Evolutionary conservation across 2,888 invertebrate genomes (phyloP).

Genomic region (Phrixothrix hirtus): DNA sequence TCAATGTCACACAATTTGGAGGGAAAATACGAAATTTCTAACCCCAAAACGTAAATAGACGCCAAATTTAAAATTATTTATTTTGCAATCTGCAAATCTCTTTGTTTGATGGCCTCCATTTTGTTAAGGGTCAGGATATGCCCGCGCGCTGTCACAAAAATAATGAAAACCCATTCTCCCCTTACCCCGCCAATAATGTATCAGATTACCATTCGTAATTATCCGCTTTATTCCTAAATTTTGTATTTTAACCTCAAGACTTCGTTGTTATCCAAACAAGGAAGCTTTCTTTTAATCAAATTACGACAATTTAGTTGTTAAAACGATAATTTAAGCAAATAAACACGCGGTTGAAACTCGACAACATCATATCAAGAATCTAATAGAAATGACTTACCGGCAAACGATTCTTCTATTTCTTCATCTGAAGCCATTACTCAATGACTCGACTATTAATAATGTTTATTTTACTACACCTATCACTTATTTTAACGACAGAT

Average conservation of each 20-base stretch:
- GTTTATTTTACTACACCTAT: constrained; percentile 6
- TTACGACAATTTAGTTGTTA: constrained; percentile 5
- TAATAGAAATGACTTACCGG: constrained; percentile 68
- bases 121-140: constrained; percentile 76
- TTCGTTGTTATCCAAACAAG: background rate
- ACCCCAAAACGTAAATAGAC: constrained; percentile 42
- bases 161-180: constrained; percentile 57
- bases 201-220: constrained; percentile 50
- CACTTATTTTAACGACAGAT: constrained; percentile 18
- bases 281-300: background rate
- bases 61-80: constrained; percentile 41
- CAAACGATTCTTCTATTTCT: constrained; percentile 83
- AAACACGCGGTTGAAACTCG: constrained; percentile 39
- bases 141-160: constrained; percentile 64
- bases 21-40: constrained; percentile 54
- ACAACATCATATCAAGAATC: constrained; percentile 47
- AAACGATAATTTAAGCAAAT: constrained; percentile 19
- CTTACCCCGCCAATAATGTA: constrained; percentile 46
- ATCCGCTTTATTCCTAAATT: constrained; percentile 37
- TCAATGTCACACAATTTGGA: constrained; percentile 45
- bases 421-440: constrained; percentile 80
- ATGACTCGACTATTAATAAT: background rate
- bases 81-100: constrained; percentile 68
- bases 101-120: constrained; percentile 79
- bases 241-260: background rate